Conservation (phyloP, 2,888 invertebrate genomes). For the Cyclophora punctaria region DNA sequence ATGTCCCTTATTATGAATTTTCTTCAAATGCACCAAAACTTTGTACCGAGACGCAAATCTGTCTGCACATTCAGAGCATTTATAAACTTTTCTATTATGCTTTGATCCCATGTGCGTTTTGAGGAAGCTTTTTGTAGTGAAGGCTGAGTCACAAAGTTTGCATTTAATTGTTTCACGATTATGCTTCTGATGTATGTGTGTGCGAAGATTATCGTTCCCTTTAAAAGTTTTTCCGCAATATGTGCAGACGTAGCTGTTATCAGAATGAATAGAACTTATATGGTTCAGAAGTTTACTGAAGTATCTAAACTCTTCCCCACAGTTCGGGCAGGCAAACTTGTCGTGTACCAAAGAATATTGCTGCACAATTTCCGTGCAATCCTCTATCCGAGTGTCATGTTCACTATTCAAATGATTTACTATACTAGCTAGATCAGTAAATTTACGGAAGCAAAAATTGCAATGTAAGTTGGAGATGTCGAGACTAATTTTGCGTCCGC, state of each 20-base stretch:
- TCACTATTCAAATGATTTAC: slow-evolving; percentile 14
- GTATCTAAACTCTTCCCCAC: slow-evolving; percentile 8
- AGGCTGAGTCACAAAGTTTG: slow-evolving; percentile 4
- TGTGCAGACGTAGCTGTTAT: slow-evolving; percentile 7
- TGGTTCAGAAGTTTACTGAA: slow-evolving; percentile 10
- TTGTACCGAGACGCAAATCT: slow-evolving; percentile 45
- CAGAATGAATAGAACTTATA: slow-evolving; percentile 6
- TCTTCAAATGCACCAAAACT: slow-evolving; percentile 44
- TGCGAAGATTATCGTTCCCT: slow-evolving; percentile 1
- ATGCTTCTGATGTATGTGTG: slow-evolving; percentile 8
- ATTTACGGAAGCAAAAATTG: slow-evolving; percentile 13
- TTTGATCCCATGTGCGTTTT: slow-evolving; percentile 6
- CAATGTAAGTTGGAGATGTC: slow-evolving; percentile 25
- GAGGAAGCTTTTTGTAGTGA: slow-evolving; percentile 1
- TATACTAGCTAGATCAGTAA: slow-evolving; percentile 6
- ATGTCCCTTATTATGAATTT: slow-evolving; percentile 41
- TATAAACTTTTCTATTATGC: slow-evolving; percentile 12
- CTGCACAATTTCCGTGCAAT: slow-evolving; percentile 4
- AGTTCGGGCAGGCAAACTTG: slow-evolving; percentile 9
- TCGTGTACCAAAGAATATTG: slow-evolving; percentile 12
- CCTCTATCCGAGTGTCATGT: slow-evolving; percentile 13
- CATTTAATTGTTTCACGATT: slow-evolving; percentile 4
- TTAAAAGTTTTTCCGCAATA: slow-evolving; percentile 11
- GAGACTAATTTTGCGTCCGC: slow-evolving; percentile 33
- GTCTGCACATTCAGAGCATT: slow-evolving; percentile 45